phyloP scores from a whole-genome alignment of 2,797 vertebrate species.

The Danio albolineatus region DNA sequence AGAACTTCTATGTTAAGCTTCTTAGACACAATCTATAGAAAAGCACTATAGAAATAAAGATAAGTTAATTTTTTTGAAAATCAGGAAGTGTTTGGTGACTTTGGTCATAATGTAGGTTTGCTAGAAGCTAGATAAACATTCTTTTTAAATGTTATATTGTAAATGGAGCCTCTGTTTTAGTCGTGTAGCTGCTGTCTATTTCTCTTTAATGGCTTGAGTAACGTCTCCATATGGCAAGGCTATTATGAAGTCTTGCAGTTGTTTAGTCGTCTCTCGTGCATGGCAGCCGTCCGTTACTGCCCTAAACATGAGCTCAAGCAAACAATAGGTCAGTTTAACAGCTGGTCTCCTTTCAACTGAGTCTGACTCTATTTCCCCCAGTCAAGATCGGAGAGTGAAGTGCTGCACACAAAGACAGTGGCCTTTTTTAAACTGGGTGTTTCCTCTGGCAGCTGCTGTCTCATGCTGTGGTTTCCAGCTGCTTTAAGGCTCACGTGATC shows the following conservation, averaged over 20 bases:
- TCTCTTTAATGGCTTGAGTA: neutral
- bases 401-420: slow-evolving; percentile 68
- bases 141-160: neutral
- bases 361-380: slow-evolving; percentile 69
- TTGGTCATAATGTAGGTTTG: too few species aligned
- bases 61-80: too few species aligned
- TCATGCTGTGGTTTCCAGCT: slow-evolving; percentile 33
- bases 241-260: slow-evolving; percentile 48
- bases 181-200: neutral
- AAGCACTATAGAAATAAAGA: too few species aligned
- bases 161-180: slow-evolving; percentile 3
- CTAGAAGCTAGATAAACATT: neutral
- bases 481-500: slow-evolving; percentile 9
- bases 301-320: slow-evolving; percentile 59
- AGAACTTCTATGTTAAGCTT: too few species aligned
- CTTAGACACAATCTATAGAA: too few species aligned
- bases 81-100: too few species aligned
- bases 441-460: slow-evolving; percentile 62
- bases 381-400: slow-evolving; percentile 69
- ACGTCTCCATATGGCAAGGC: slow-evolving; percentile 48
- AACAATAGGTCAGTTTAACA: slow-evolving; percentile 76
- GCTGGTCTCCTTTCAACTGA: slow-evolving; percentile 75
- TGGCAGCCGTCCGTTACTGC: slow-evolving; percentile 59
- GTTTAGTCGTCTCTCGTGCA: slow-evolving; percentile 63
- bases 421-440: slow-evolving; percentile 55